phyloP scores from a whole-genome alignment of 2,888 invertebrate genomes.

The Tenthredo scrophulariae region DNA sequence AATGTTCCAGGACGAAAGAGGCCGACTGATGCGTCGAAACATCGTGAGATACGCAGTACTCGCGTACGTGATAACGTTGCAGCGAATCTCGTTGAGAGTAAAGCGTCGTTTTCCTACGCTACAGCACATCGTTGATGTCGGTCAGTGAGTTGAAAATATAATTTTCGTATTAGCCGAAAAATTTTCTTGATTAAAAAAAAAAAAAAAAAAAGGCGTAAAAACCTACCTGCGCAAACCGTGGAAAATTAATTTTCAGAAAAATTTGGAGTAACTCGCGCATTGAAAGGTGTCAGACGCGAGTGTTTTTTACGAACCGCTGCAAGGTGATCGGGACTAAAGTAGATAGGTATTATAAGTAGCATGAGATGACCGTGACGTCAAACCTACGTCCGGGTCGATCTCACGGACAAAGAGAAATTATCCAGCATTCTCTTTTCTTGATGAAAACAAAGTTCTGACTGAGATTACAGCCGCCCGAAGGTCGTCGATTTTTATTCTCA shows the following conservation, averaged over 20 bases:
- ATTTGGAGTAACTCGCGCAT: not conserved
- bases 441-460: not conserved
- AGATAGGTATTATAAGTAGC: conserved; percentile 9
- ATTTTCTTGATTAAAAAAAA: not conserved
- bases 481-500: not conserved
- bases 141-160: conserved; percentile 78
- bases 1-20: conserved; percentile 89
- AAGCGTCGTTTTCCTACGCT: conserved; percentile 93
- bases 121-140: conserved; percentile 95
- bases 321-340: conserved; percentile 21
- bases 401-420: conserved; percentile 46
- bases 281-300: not conserved
- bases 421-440: conserved; percentile 32
- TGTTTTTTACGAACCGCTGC: not conserved
- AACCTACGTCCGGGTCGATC: conserved; percentile 33
- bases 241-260: not conserved
- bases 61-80: conserved; percentile 93
- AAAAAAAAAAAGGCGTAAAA: not conserved
- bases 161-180: not conserved
- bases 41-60: conserved; percentile 94
- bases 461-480: not conserved
- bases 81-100: conserved; percentile 92
- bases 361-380: conserved; percentile 42
- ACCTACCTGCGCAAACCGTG: too few species aligned
- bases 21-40: conserved; percentile 93